Evolutionary conservation across 2,113 vertebrate genomes (phyloP).

Genomic region (Zapornia atra): DNA sequence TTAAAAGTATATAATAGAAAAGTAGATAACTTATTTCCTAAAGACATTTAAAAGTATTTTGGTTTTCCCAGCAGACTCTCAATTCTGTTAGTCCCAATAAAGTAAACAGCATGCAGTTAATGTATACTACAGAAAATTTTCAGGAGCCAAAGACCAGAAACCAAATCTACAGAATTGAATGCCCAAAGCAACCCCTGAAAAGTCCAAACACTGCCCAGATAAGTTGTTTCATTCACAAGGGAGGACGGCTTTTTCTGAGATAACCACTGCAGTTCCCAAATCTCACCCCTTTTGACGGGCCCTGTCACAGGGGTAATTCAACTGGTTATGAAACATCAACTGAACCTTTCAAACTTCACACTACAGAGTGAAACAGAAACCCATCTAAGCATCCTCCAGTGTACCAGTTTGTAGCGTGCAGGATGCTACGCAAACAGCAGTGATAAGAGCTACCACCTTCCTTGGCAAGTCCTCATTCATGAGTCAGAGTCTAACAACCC

Average conservation of each 20-base stretch:
- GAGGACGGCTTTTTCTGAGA: background rate
- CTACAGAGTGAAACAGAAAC: background rate
- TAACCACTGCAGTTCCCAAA: background rate
- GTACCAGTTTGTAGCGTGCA: background rate
- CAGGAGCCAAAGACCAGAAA: background rate
- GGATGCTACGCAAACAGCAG: background rate
- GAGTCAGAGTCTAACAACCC: background rate
- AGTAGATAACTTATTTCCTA: background rate
- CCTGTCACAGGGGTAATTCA: background rate
- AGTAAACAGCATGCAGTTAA: background rate
- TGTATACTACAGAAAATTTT: background rate
- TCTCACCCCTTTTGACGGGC: background rate
- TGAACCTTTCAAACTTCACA: background rate
- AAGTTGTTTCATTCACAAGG: background rate
- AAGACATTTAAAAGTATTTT: background rate
- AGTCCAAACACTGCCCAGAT: background rate
- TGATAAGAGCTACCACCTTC: background rate
- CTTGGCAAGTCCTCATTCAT: background rate
- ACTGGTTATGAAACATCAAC: background rate
- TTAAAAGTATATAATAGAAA: background rate
- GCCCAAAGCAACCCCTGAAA: background rate
- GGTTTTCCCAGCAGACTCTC: background rate
- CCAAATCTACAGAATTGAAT: background rate
- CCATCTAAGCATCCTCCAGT: background rate
- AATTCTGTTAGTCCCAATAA: background rate